Conservation (phyloP, 2,797 vertebrate genomes). For the Scleropages formosus region DNA sequence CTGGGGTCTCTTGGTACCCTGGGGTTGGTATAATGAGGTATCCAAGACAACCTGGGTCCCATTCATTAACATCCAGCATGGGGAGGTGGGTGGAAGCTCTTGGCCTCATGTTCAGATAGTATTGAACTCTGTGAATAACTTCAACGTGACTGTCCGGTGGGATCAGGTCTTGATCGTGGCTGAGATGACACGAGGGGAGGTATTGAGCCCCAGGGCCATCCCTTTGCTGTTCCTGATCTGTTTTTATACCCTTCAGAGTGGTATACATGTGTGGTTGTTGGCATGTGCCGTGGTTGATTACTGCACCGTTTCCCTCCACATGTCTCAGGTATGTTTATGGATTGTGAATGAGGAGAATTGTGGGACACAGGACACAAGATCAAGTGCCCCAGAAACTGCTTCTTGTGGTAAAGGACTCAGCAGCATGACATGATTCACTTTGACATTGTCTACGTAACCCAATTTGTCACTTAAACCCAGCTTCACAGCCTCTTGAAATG, state of each 20-base stretch:
- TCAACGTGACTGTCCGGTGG: too few species aligned
- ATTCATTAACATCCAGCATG: background rate
- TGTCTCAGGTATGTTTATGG: background rate
- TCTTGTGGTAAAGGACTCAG: background rate
- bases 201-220: background rate
- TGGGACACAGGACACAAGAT: too few species aligned
- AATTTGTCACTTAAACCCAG: background rate
- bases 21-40: constrained; percentile 4
- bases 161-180: too few species aligned
- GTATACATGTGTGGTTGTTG: background rate
- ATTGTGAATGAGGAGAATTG: background rate
- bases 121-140: too few species aligned
- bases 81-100: background rate
- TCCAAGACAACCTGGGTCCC: background rate
- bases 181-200: too few species aligned
- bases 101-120: too few species aligned
- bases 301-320: too few species aligned
- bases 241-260: background rate
- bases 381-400: background rate
- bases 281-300: too few species aligned
- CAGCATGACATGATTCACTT: background rate
- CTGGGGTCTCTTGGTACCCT: background rate
- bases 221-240: background rate
- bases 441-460: too few species aligned
- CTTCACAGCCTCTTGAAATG: background rate